Evolutionary conservation across 2,888 invertebrate species (phyloP).

Genomic region (Steinernema carpocapsae): DNA sequence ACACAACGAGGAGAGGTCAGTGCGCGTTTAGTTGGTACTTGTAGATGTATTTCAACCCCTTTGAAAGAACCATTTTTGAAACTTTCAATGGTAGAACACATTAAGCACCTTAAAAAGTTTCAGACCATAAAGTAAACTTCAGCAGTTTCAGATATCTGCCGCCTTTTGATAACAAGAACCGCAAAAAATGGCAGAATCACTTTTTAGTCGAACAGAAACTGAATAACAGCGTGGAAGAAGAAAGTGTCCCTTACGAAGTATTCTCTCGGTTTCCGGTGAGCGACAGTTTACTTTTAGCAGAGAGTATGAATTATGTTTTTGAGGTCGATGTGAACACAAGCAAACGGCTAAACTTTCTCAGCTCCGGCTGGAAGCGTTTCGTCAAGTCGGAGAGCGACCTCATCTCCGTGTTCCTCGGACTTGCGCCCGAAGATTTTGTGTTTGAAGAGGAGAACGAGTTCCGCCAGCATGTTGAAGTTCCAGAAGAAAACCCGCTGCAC

Average conservation of each 20-base stretch:
- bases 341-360: constrained; percentile 9
- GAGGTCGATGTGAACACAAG: constrained; percentile 5
- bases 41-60: no score
- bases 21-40: no score
- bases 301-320: background rate
- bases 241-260: background rate
- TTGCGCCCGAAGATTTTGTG: background rate
- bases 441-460: no score
- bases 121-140: background rate
- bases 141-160: background rate
- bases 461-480: no score
- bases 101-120: background rate
- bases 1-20: background rate
- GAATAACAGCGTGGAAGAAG: background rate
- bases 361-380: constrained; percentile 15
- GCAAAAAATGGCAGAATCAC: constrained; percentile 18
- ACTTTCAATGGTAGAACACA: background rate
- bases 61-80: no score
- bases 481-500: constrained; percentile 1
- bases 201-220: constrained; percentile 6
- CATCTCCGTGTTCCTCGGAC: constrained; percentile 18
- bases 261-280: constrained; percentile 13
- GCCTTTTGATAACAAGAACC: background rate
- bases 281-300: background rate
- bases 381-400: constrained; percentile 6